Percentiles rank a stretch among this genome's conserved stretches.
phyloP scores from a whole-genome alignment of 2,888 invertebrate species.

The Trachelus troglodyta region DNA sequence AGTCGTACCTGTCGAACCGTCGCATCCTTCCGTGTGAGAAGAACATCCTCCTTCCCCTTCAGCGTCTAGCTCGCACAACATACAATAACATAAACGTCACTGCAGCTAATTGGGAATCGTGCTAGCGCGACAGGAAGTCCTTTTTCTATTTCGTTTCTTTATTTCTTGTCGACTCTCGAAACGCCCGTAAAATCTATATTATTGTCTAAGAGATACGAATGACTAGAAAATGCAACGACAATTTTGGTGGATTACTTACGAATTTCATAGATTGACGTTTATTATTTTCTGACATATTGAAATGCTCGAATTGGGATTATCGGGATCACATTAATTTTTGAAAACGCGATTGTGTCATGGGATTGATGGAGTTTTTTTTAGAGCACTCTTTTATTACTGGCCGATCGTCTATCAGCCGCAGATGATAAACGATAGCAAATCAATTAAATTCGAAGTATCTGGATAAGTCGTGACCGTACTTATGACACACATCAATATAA shows the following conservation, averaged over 20 bases:
- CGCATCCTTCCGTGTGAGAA: conserved; percentile 93
- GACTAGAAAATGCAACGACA: not conserved
- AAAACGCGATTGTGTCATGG: not conserved
- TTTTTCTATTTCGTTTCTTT: not conserved
- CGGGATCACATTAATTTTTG: not conserved
- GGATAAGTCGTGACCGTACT: not conserved
- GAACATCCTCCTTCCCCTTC: conserved; percentile 84
- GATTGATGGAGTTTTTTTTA: not conserved
- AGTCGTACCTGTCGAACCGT: conserved; percentile 86
- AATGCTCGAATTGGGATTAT: not conserved
- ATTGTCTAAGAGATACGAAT: not conserved
- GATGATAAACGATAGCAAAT: not conserved
- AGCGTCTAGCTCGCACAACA: conserved; percentile 77
- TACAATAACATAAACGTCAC: conserved; percentile 63
- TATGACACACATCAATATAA: not conserved
- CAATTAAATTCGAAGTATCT: not conserved
- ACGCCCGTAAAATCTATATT: not conserved
- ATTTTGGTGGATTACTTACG: not conserved
- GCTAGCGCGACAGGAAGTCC: not conserved
- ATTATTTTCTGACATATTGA: not conserved
- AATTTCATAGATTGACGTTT: not conserved
- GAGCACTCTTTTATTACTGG: not conserved
- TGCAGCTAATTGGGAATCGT: conserved; percentile 30
- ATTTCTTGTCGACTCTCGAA: not conserved
- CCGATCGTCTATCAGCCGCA: not conserved